Base-by-base conservation (phyloP, 2,888 invertebrate species). In the Apoda limacodes region DNA sequence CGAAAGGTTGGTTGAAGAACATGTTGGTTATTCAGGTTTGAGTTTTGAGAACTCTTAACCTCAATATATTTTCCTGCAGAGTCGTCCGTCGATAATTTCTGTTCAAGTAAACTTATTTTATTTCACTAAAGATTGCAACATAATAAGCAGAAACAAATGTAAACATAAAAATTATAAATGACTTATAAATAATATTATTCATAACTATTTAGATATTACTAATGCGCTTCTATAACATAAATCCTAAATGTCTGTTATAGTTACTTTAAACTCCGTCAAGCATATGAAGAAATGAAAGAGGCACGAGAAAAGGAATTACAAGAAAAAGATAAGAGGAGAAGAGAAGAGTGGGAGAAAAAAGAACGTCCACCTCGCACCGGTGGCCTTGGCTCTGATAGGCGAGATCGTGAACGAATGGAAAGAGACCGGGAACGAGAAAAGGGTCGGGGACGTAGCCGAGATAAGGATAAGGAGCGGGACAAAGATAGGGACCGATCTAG, bases 241-340 rank as follows among this genome's bases (percentile, higher is more conserved):
- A n/a, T n/a, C n/a, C n/a, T 17, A 17, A 17, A 17, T 17, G 5
- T 17, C 5, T 17, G 5, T 7, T 6, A 17, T 7, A 83, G 83
- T 2, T 89, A 88, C 49, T 88, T 86, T 34, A 85, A 86, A 53
- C 65, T 89, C 33, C 87, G 88, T 30, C 84, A 85, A 55, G 88
- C 88, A 0, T 86, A 87, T 11, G 86, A 87, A 30, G 88, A 88
- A 57, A 85, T 88, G 67, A 82, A 83, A 22, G 75, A 82, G 22
- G 72, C 83, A 5, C 81, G 87, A 0, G 84, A 86, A 42, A 82
- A 83, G 34, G 84, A 86, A 28, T 82, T 84, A 25, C 87, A 87
- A 42, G 82, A 83, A 43, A 85, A 85, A 46, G 80, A 81, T 45
- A 63, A 58, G 24, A 66, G 57, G 30, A 67, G 80, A 2, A 60